Base-by-base conservation (phyloP, 35 echinoderm and acorn worm species). In the Heliocidaris tuberculata region DNA sequence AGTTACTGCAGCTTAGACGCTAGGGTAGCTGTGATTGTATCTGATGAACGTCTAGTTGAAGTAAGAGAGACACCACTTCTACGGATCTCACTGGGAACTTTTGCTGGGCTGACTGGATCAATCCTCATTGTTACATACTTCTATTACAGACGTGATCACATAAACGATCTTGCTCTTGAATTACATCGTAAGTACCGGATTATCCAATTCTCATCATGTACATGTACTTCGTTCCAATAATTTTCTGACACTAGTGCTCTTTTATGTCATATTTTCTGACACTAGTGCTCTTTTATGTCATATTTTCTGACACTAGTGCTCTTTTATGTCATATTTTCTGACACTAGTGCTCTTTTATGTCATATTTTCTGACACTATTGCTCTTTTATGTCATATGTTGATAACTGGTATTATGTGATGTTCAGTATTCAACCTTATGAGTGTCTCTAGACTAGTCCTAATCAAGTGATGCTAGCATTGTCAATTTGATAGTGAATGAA, bases 1-100 rank as follows among this genome's bases (percentile, higher is more conserved):
- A 98, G 97, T 85, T 98, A 96, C 71, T 98, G 97, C 42, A 59
- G 32, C 47, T 93, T 98, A 13, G 70, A 95, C 35, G 86, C 94
- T 4, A 42, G 71, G 31, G 96, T 98, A 95, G 95, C 95, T 49
- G 95, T 98, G 24, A 24, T 88, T 13, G 91, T 98, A n/a, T 59
- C 54, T 60, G 97, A 94, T 42, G 60, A 86, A 7, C 31, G 31
- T 48, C 65, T 85, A 16, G 85, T 50, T 35, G 31, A 86, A 12
- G 47, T 65, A 7, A 21, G 50, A 29, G 86, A n/a, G 19, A 96
- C 89, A 31, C 47, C 85, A 48, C 31, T 96, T 29, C 95, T 93
- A 29, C 50, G 85, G 6, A 85, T 96, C 85, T 85, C 94, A 60
- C 11, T 98, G 5, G 89, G 96, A 35, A 65, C 59, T 7, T 98